A percentile compares a stretch with the other conserved stretches of the same genome.
These are phyloP conservation scores for Acrocephalus arundinaceus DNA, from an alignment of 2,113 vertebrate species.

Conservation along the genomic window DNA sequence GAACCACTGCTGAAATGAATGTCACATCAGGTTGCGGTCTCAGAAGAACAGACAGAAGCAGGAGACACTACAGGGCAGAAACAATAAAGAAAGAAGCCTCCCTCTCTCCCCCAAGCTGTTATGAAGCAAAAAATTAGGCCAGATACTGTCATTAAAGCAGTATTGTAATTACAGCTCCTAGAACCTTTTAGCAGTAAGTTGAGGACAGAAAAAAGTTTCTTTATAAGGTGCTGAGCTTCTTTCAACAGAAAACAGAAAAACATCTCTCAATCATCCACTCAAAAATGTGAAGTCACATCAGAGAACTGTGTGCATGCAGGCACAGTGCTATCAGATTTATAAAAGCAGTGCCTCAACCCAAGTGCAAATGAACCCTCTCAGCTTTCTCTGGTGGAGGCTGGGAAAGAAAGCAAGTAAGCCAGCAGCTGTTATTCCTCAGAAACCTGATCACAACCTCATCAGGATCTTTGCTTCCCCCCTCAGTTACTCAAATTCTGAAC, in stretches of 20 bases:
- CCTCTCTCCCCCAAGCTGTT: not conserved
- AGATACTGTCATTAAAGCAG: constrained; percentile 28
- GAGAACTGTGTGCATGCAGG: not conserved
- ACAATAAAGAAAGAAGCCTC: not conserved
- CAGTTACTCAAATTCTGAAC: not conserved
- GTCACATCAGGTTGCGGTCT: not conserved
- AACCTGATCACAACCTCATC: not conserved
- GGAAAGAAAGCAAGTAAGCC: not conserved
- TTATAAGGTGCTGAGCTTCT: not conserved
- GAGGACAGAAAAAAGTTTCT: not conserved
- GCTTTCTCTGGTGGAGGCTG: not conserved
- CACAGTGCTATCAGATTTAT: not conserved
- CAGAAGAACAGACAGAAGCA: not conserved
- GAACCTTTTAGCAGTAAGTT: not conserved
- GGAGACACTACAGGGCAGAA: constrained; percentile 1
- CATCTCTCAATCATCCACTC: constrained; percentile 14
- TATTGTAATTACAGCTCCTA: constrained; percentile 57
- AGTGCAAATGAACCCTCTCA: constrained; percentile 8
- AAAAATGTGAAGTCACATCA: not conserved
- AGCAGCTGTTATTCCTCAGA: constrained; percentile 25
- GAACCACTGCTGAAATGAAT: constrained; percentile 7
- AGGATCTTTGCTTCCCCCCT: not conserved
- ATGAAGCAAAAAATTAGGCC: not conserved
- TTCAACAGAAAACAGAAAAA: constrained; percentile 3
- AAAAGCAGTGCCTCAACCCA: not conserved